Evolutionary conservation across 2,888 invertebrate genomes (phyloP), one percentile per base, ranked within the genome.

Genomic region (Lamellibrachia columna): DNA sequence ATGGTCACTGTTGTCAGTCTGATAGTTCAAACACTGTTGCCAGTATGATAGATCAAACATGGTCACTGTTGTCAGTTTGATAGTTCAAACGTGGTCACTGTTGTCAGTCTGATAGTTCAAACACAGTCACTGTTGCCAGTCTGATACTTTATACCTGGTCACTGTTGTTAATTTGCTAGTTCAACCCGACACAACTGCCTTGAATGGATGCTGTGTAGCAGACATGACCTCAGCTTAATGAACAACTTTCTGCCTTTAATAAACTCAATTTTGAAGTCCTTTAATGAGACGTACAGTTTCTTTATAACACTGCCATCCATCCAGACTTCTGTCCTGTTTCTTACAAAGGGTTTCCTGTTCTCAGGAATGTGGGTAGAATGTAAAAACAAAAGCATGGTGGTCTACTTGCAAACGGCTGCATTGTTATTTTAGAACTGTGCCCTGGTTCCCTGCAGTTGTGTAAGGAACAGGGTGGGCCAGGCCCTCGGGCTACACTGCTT

Each of bases 381-480:
- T 75, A 75, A 75, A 15, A 75, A 75, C 22, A 15, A 3, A 75
- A n/a, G n/a, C 75, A 1, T 22, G 4, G n/a, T n/a, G 15, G 75
- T 75, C n/a, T 75, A 15, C n/a, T 75, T 75, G 75, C n/a, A 6
- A n/a, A 11, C 22, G 75, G 75, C 75, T 15, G 75, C 6, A 75
- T n/a, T 75, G 75, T 22, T 11, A 75, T n/a, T 75, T 75, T 75
- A 75, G 75, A 75, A 75, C 75, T 75, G 75, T 75, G 75, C 75
- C 75, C 75, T 75, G 75, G 75, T 75, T 75, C 6, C 75, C 6
- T 75, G 75, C n/a, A 75, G n/a, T 75, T 22, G 75, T 75, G 75
- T 75, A 75, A 75, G 22, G 6, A n/a, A 4, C 11, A 4, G 6
- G 75, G 75, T 15, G 22, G 75, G n/a, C 75, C n/a, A 22, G 15